Evolutionary conservation across 2,888 invertebrate species (phyloP).

Genomic region (Drosophila tripunctata): DNA sequence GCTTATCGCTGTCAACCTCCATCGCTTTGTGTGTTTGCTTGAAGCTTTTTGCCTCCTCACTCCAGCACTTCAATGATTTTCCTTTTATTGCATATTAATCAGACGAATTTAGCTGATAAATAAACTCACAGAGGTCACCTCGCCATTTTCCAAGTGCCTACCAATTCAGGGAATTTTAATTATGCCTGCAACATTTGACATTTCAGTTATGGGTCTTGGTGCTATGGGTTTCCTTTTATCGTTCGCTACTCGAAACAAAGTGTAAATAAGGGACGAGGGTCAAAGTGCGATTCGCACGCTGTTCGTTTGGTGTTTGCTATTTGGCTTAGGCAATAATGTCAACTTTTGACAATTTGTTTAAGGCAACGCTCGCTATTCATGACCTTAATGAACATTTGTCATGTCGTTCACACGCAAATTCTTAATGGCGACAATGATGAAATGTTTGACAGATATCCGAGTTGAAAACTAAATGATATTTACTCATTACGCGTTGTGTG

Average conservation of each 20-base stretch:
- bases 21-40: conserved; percentile 39
- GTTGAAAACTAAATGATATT: conserved; percentile 59
- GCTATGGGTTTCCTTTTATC: background rate
- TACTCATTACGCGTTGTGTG: conserved; percentile 37
- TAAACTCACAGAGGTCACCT: conserved; percentile 20
- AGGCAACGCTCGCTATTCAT: conserved; percentile 4
- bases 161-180: conserved; percentile 73
- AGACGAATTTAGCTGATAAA: conserved; percentile 30
- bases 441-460: conserved; percentile 13
- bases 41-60: conserved; percentile 16
- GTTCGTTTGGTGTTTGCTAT: too few relatives aligned
- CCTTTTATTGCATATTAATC: conserved; percentile 62
- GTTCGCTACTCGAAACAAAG: conserved; percentile 32
- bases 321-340: conserved; percentile 19
- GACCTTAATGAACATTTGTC: conserved; percentile 27
- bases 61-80: conserved; percentile 35
- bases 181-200: conserved; percentile 71
- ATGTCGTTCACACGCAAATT: conserved; percentile 47
- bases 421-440: conserved; percentile 39
- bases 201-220: conserved; percentile 20
- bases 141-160: conserved; percentile 29
- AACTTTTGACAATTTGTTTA: conserved; percentile 28
- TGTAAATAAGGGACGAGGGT: conserved; percentile 54
- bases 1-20: conserved; percentile 50
- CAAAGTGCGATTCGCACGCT: conserved; percentile 32